Evolutionary conservation across 1,140 invertebrate species (phyloP).

Genomic region (Parasteatoda tepidariorum): DNA sequence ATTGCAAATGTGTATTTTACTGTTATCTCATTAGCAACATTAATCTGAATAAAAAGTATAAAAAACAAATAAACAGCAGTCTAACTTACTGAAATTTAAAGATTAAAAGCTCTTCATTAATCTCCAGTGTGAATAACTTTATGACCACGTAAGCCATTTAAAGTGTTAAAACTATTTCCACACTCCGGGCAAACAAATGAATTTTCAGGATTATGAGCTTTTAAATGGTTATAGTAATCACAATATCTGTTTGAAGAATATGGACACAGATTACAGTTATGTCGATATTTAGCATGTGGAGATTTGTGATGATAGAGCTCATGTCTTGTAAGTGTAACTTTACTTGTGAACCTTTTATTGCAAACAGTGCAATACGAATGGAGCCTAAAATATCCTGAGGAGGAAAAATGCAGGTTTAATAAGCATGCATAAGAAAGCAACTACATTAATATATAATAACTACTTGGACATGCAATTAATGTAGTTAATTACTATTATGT

Average conservation of each 20-base stretch:
- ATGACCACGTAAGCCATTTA: slow-evolving; percentile 15
- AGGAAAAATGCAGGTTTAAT: no score
- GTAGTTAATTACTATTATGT: no score
- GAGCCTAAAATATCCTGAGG: no score
- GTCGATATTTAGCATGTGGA: slow-evolving; percentile 3
- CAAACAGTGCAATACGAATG: not conserved
- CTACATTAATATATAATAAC: no score
- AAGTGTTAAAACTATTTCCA: slow-evolving; percentile 9
- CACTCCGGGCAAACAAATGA: slow-evolving; percentile 65
- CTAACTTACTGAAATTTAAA: no score
- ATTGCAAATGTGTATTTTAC: no score
- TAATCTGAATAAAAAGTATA: no score
- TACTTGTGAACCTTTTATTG: slow-evolving; percentile 3
- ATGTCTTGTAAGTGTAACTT: slow-evolving; percentile 18
- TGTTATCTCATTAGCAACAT: no score
- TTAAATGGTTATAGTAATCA: slow-evolving; percentile 67
- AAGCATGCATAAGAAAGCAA: no score
- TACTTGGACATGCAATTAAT: no score
- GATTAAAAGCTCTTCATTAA: not conserved
- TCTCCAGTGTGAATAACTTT: slow-evolving; percentile 36
- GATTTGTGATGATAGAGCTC: slow-evolving; percentile 20
- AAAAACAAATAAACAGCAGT: no score
- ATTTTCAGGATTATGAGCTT: slow-evolving; percentile 68
- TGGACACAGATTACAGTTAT: slow-evolving; percentile 32
- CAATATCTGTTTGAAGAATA: slow-evolving; percentile 29